Evolutionary conservation across 2,113 vertebrate genomes (phyloP).

Genomic region (Cyrtonyx montezumae): DNA sequence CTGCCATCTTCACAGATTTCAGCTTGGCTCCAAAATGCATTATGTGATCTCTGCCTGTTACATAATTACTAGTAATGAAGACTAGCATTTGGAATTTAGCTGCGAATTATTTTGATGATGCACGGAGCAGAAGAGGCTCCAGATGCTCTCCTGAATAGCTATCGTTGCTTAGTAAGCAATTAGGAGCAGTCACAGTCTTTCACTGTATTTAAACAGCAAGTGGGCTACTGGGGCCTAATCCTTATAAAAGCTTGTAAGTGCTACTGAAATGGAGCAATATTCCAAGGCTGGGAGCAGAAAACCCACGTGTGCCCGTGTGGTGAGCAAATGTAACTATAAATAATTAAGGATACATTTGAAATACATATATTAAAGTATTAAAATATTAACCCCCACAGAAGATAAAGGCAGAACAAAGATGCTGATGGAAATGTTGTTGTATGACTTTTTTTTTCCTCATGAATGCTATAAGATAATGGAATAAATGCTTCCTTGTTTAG

Average conservation of each 20-base stretch:
- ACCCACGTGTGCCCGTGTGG: background rate
- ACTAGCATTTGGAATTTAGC: constrained; percentile 32
- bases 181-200: constrained; percentile 21
- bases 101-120: constrained; percentile 51
- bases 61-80: constrained; percentile 48
- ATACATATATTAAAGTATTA: background rate
- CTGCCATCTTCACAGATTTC: background rate
- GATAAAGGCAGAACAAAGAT: background rate
- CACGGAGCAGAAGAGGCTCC: constrained; percentile 50
- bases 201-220: constrained; percentile 34
- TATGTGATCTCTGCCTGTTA: constrained; percentile 30
- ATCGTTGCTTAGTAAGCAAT: constrained; percentile 32
- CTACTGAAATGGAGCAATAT: background rate
- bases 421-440: background rate
- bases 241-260: background rate
- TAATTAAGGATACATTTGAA: background rate
- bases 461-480: background rate
- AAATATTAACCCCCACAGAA: background rate
- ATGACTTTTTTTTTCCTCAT: background rate
- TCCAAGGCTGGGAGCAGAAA: background rate
- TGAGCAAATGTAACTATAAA: background rate
- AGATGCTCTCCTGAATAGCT: constrained; percentile 56
- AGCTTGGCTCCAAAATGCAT: background rate
- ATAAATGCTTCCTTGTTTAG: background rate
- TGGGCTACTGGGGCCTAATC: constrained; percentile 34